Evolutionary conservation across 2,888 invertebrate species (phyloP).

Genomic region (Cantharis rufa): DNA sequence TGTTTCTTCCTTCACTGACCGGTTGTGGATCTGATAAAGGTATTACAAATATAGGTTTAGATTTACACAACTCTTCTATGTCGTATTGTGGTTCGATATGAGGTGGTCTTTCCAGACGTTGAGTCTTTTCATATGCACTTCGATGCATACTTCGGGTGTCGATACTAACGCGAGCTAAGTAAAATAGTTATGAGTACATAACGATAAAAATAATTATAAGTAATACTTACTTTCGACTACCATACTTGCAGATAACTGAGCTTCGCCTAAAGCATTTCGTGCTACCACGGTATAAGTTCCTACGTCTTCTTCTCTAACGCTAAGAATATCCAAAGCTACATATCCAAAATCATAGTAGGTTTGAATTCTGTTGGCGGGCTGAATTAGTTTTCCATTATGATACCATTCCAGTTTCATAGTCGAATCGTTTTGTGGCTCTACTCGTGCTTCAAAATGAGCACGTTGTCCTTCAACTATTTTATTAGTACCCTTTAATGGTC

Average conservation of each 20-base stretch:
- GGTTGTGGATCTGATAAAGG: conserved; percentile 86
- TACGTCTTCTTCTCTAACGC: conserved; percentile 89
- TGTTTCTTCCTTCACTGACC: conserved; percentile 84
- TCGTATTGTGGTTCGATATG: conserved; percentile 87
- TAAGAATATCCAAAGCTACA: conserved; percentile 92
- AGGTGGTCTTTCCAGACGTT: conserved; percentile 81
- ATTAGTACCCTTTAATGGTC: conserved; percentile 89
- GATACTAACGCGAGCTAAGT: conserved; percentile 79
- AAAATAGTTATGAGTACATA: conserved; percentile 38
- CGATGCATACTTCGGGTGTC: conserved; percentile 91
- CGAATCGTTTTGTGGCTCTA: conserved; percentile 93
- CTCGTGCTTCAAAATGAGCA: conserved; percentile 92
- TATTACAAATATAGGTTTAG: conserved; percentile 92
- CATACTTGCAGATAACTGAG: conserved; percentile 82
- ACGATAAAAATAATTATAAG: not conserved
- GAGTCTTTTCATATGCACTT: conserved; percentile 83
- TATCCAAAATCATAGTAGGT: conserved; percentile 96
- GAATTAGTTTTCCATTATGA: conserved; percentile 90
- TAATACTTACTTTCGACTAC: conserved; percentile 80
- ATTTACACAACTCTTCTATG: conserved; percentile 90
- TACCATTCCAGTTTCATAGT: conserved; percentile 96
- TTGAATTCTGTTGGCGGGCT: conserved; percentile 88
- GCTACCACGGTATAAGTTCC: conserved; percentile 94
- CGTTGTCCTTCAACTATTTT: conserved; percentile 92
- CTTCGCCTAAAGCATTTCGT: conserved; percentile 88